A percentile compares a stretch with the other conserved stretches of the same genome.
Evolutionary conservation across 1,140 invertebrate genomes (phyloP).

Genomic region (Lepidurus couesii): DNA sequence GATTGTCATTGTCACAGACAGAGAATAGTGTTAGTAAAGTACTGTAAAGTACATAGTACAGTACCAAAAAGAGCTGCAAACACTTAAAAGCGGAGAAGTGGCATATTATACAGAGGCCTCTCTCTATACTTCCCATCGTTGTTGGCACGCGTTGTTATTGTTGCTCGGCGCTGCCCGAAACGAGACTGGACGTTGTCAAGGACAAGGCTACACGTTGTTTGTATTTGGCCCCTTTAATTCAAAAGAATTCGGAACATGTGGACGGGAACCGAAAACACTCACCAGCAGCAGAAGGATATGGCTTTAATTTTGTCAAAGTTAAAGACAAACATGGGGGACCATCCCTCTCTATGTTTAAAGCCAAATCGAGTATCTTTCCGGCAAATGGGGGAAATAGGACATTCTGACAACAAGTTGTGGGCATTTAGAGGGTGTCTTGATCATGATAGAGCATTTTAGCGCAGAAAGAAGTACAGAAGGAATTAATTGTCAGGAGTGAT

Average conservation of each 20-base stretch:
- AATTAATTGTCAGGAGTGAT: conserved; percentile 11
- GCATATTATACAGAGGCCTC: neutral
- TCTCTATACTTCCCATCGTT: neutral
- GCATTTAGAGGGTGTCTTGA: conserved; percentile 15
- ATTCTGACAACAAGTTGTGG: conserved; percentile 9
- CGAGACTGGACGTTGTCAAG: neutral
- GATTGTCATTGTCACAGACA: conserved; percentile 9
- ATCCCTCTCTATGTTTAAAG: neutral
- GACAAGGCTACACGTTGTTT: neutral
- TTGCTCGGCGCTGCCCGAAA: neutral
- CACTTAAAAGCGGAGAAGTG: neutral
- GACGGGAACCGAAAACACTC: neutral
- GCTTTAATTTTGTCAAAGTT: neutral
- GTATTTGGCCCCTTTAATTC: too few relatives aligned
- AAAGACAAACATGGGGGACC: neutral
- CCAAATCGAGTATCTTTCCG: neutral
- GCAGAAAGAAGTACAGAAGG: neutral
- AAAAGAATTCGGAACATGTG: too few relatives aligned
- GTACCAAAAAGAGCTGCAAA: neutral
- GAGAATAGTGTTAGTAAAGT: neutral
- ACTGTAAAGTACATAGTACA: too few relatives aligned
- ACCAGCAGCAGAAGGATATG: neutral
- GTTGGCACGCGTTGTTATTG: conserved; percentile 1
- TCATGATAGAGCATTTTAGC: conserved; percentile 19
- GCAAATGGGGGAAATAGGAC: neutral